Evolutionary conservation across 2,888 invertebrate genomes (phyloP), one percentile per base, ranked within the genome.

Genomic region (Lasioglossum malachurum): DNA sequence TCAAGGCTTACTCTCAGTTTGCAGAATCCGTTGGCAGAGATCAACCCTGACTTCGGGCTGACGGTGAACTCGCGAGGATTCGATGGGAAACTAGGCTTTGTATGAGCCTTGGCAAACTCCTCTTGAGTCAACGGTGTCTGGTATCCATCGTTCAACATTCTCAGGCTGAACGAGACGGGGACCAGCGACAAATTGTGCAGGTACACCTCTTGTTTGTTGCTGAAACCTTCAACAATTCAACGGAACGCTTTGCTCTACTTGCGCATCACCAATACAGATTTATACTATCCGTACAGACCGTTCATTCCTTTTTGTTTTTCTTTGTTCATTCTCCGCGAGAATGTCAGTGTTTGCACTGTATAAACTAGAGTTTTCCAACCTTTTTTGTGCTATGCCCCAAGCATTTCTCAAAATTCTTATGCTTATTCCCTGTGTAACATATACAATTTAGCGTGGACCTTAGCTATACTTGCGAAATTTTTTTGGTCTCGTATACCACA

Each of bases 151-250:
- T 96, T 95, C 0, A 95, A 94, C 87, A 97, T 95, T 80, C 94
- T 95, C 23, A 96, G 92, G 41, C 94, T 94, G 77, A 95, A 97
- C 77, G 95, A 95, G 1, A 97, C 96, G 0, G 96, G 94, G 5
- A 97, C 96, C 74, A 96, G 94, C 0, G 97, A 96, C 80, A 96
- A 95, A 90, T 97, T 97, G 38, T 95, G 95, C 31, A 97, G 95
- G 0, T 94, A 94, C 27, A 97, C 92, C 78, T 96, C 94, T 89
- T 96, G 94, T 19, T 94, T 95, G 88, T 95, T 95, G 4, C 96
- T 95, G 31, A 96, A 96, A 35, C 97, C 96, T 96, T 46, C 23
- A 75, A 80, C n/a, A 74, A 80, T 38, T 12, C 23, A 41, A 7
- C 0, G 4, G 1, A 12, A 1, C 3, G 0, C n/a, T 27, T 31